Conservation (phyloP, 2,888 invertebrate genomes). For the Eupithecia abbreviata region DNA sequence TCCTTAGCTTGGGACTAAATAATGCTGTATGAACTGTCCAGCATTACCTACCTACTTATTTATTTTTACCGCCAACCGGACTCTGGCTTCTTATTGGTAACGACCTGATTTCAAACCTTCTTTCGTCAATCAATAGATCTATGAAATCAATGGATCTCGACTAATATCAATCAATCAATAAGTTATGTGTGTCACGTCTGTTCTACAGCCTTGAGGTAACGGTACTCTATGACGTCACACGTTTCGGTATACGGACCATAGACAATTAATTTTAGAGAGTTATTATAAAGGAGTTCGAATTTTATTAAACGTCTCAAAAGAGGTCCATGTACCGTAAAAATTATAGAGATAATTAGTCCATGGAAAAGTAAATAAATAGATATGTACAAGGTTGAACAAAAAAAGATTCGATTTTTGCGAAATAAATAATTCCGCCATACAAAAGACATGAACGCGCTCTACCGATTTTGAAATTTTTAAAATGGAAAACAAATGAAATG, state of each 20-base stretch:
- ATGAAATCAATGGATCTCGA: conserved; percentile 7
- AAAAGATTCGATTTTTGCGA: neutral
- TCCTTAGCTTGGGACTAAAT: too few relatives aligned
- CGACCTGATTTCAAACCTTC: neutral
- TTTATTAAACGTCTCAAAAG: neutral
- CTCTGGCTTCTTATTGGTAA: neutral
- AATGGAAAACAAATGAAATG: neutral
- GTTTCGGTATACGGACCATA: neutral
- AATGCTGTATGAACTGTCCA: too few relatives aligned
- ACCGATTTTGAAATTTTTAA: neutral
- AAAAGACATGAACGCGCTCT: conserved; percentile 14
- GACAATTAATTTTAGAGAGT: neutral
- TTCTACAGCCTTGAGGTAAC: neutral
- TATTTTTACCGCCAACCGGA: too few relatives aligned
- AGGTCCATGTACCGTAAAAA: neutral
- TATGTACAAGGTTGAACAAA: neutral
- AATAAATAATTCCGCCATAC: neutral
- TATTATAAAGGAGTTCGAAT: neutral
- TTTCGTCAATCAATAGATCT: neutral
- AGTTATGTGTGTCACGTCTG: conserved; percentile 4
- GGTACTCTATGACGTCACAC: conserved; percentile 2
- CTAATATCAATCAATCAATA: conserved; percentile 1
- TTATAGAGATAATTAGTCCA: neutral
- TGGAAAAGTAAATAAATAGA: neutral
- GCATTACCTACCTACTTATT: too few relatives aligned